Evolutionary conservation across 2,797 vertebrate genomes (phyloP).

Genomic region (Sebastes minor): DNA sequence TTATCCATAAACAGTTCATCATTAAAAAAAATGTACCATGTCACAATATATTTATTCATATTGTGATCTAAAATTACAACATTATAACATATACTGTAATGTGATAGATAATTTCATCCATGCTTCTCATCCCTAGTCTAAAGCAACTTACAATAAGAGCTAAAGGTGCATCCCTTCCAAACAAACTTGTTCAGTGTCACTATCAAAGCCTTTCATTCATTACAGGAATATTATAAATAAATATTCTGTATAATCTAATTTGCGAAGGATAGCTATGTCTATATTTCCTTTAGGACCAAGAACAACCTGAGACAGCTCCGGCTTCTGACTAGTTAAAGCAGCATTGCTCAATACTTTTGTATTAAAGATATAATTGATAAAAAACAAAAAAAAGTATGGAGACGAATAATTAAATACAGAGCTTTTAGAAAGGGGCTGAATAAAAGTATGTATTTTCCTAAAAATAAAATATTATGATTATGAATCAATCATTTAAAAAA

Average conservation of each 20-base stretch:
- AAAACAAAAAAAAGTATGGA: too few species aligned
- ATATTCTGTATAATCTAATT: not conserved
- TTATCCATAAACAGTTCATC: not conserved
- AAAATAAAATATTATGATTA: too few species aligned
- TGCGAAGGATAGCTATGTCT: not conserved
- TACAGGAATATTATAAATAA: not conserved
- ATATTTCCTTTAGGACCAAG: not conserved
- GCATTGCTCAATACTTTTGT: not conserved
- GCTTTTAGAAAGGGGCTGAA: too few species aligned
- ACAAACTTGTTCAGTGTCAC: not conserved
- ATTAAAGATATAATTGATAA: too few species aligned
- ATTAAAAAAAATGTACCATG: not conserved
- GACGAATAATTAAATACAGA: too few species aligned
- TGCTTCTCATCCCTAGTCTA: not conserved
- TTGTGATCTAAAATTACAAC: not conserved
- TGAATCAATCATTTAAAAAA: too few species aligned
- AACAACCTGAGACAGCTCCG: not conserved
- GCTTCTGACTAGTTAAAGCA: not conserved
- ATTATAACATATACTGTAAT: not conserved
- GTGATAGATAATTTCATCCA: not conserved
- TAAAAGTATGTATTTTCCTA: too few species aligned
- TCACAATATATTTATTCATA: not conserved
- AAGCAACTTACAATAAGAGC: not conserved
- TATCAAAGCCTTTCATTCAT: not conserved
- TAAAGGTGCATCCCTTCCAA: not conserved